Base-by-base conservation (phyloP, 2,888 invertebrate genomes). In the Chamaedrilus cognettii region DNA sequence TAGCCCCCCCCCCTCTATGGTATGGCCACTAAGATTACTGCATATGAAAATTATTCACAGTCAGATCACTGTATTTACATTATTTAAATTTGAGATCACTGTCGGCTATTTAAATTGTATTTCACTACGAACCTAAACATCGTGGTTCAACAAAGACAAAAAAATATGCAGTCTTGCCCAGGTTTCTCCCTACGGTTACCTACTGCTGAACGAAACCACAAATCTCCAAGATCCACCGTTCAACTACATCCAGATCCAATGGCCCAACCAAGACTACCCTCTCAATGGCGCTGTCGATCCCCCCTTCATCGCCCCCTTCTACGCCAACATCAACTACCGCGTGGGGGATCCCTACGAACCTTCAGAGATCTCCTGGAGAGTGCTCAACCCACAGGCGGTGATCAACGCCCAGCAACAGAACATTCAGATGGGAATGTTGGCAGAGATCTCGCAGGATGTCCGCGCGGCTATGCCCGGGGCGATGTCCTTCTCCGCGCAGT, bases 231-330 rank as follows among this genome's bases (percentile, higher is more conserved):
- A 32, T 19, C 5, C 34, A 11, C 11, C 60, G 28, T 64, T 52
- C 15, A 52, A 63, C 35, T 23, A 56, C 28, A 23, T 62, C 32
- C 15, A n/a, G 15, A 30, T 65, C 5, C 5, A 30, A 7, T 65
- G 59, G 59, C 65, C 65, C 23, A 65, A 65, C 30, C 30, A 42
- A 7, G 15, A 58, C 30, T 65, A 65, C 33, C 65, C 65, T 5
- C 32, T 30, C 34, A 65, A 63, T 11, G 51, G 32, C 11, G 64
- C 65, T 7, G 60, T 66, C 0, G 75, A 76, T 60, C 57, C 67
- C 3, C 76, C 77, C 2, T 77, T 77, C 42, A 72, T 77, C n/a
- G 76, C 76, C 3, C 77, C 76, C 3, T 76, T 74, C 52, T 73
- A 74, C 65, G 57, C 71, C 7, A 75, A 70, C 0, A 65, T 65